These are phyloP conservation scores for Teleiodes luculella DNA, from an alignment of 2,888 invertebrate genomes.

Conservation along the genomic window DNA sequence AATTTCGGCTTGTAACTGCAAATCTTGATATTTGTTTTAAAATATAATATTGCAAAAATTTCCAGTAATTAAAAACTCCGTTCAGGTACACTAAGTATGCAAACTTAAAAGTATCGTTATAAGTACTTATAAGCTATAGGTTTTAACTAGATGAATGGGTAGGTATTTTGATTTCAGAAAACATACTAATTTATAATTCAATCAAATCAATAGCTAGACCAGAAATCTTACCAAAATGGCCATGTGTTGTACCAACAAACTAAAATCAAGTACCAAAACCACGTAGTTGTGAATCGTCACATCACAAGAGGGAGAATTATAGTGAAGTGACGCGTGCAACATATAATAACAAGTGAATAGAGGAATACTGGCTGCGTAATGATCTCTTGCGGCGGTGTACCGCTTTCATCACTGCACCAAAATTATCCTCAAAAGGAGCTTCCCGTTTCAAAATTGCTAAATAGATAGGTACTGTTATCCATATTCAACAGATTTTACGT, in stretches of 20 bases:
- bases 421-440: background rate
- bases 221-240: no score
- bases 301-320: constrained; percentile 32
- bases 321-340: constrained; percentile 51
- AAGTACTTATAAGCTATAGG: no score
- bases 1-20: constrained; percentile 25
- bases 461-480: no score
- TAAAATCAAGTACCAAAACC: background rate
- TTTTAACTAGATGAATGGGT: no score
- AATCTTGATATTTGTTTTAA: constrained; percentile 39
- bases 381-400: constrained; percentile 29
- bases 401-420: background rate
- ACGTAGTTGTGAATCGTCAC: background rate
- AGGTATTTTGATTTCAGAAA: background rate
- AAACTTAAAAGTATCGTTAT: no score
- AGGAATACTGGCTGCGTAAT: constrained; percentile 28
- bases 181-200: no score
- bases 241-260: background rate
- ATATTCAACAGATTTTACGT: no score
- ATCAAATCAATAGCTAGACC: no score
- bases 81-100: background rate
- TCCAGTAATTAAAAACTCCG: background rate
- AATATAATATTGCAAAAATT: no score
- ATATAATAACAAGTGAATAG: constrained; percentile 46
- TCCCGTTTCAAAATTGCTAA: no score